Conservation (phyloP, 2,888 invertebrate genomes). For the Caenorhabditis sp. region DNA sequence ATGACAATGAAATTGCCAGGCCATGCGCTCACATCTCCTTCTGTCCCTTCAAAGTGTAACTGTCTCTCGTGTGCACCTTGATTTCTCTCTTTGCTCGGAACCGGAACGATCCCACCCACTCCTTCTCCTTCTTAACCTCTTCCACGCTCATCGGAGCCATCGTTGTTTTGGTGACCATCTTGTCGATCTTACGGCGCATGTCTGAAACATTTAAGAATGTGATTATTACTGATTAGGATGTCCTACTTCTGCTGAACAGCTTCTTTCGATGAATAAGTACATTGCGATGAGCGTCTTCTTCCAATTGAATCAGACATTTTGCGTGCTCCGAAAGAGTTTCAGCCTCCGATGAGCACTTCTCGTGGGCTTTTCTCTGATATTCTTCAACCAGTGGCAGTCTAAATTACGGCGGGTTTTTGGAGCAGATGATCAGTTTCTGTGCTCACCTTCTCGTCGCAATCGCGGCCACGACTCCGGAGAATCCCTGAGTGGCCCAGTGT, state of each 20-base stretch:
- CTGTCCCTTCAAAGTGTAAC: constrained; percentile 24
- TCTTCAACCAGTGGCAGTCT: constrained; percentile 43
- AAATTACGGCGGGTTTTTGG: no score
- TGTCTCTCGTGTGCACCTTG: constrained; percentile 35
- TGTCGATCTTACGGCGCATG: constrained; percentile 35
- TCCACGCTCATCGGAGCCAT: constrained; percentile 21
- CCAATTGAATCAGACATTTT: constrained; percentile 58
- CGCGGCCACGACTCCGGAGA: constrained; percentile 57
- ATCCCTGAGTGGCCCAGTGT: constrained; percentile 61
- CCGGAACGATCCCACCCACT: constrained; percentile 50
- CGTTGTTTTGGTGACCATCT: constrained; percentile 27
- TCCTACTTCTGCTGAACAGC: constrained; percentile 31
- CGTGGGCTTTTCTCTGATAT: constrained; percentile 41
- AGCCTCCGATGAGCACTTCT: constrained; percentile 58
- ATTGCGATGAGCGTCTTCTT: constrained; percentile 41
- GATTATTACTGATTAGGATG: neutral
- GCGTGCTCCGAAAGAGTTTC: constrained; percentile 61
- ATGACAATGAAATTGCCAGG: neutral
- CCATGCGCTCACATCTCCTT: constrained; percentile 19
- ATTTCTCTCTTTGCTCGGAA: constrained; percentile 49
- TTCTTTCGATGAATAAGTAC: constrained; percentile 33
- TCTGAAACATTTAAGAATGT: constrained; percentile 1
- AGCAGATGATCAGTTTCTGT: neutral
- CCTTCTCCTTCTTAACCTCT: constrained; percentile 10
- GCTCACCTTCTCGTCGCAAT: constrained; percentile 52